Evolutionary conservation across 1,140 invertebrate genomes (phyloP).

Genomic region (Drosophila bocqueti): DNA sequence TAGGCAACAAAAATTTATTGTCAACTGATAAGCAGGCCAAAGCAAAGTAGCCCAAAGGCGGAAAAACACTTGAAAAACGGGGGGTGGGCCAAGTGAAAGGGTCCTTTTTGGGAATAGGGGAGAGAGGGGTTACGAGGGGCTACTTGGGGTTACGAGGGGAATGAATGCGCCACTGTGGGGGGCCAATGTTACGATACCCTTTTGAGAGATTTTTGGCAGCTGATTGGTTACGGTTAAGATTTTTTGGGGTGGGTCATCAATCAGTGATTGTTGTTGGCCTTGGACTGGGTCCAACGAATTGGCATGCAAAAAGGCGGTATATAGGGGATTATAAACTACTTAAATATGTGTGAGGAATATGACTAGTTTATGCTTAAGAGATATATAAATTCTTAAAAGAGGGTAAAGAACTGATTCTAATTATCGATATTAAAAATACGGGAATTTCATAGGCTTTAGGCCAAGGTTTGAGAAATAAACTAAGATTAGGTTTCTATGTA

Average conservation of each 20-base stretch:
- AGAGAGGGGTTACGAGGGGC: not conserved
- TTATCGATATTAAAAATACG: not conserved
- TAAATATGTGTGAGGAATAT: too few species aligned
- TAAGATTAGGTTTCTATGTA: too few species aligned
- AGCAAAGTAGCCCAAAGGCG: slow-evolving; percentile 65
- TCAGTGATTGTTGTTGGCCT: slow-evolving; percentile 29
- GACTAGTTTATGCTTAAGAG: not conserved
- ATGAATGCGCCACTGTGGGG: not conserved
- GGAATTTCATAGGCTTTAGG: not conserved
- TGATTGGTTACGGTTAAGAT: slow-evolving; percentile 33
- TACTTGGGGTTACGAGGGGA: not conserved
- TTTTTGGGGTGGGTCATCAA: slow-evolving; percentile 22
- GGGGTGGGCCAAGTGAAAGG: slow-evolving; percentile 7
- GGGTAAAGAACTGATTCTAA: not conserved
- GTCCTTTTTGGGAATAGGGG: not conserved
- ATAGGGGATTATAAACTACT: slow-evolving; percentile 3
- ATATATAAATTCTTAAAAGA: too few species aligned
- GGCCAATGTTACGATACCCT: slow-evolving; percentile 28
- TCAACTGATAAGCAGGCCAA: slow-evolving; percentile 78
- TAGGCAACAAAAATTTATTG: slow-evolving; percentile 83
- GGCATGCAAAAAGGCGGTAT: slow-evolving; percentile 3
- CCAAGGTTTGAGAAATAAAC: not conserved
- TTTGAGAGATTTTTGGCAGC: slow-evolving; percentile 37
- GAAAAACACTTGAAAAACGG: slow-evolving; percentile 60
- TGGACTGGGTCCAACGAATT: slow-evolving; percentile 1